A percentile compares a stretch with the other conserved stretches of the same genome.
Conservation (phyloP, 2,888 invertebrate genomes). For the Nebria salina region DNA sequence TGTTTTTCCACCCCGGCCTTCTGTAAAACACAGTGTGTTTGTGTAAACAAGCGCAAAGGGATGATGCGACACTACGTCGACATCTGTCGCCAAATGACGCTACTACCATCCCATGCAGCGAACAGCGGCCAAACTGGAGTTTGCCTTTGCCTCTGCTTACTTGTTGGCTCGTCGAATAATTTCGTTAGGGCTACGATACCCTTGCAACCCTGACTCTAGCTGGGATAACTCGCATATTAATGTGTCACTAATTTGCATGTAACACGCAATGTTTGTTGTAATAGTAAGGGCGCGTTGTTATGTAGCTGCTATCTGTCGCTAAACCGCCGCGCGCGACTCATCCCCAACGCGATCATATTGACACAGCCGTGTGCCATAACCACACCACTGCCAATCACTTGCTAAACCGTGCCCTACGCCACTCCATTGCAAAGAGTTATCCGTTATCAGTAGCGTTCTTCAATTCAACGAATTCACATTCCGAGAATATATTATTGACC, state of each 20-base stretch:
- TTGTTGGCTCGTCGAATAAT: not conserved
- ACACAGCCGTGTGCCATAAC: slow-evolving; percentile 57
- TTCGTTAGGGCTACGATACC: slow-evolving; percentile 2
- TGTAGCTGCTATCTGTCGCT: slow-evolving; percentile 25
- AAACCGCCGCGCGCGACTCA: slow-evolving; percentile 9
- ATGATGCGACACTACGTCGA: slow-evolving; percentile 7
- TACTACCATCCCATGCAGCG: not conserved
- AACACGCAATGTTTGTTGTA: slow-evolving; percentile 57
- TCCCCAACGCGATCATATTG: slow-evolving; percentile 52
- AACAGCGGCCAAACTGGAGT: not conserved
- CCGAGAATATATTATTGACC: too few relatives aligned
- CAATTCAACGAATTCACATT: not conserved
- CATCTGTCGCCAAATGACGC: slow-evolving; percentile 45
- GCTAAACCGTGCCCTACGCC: not conserved
- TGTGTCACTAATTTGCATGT: slow-evolving; percentile 62
- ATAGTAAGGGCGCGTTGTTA: slow-evolving; percentile 22
- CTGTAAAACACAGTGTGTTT: slow-evolving; percentile 26
- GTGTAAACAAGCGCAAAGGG: slow-evolving; percentile 41
- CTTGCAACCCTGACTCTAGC: slow-evolving; percentile 2
- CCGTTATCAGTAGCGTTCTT: not conserved
- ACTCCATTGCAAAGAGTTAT: too few relatives aligned
- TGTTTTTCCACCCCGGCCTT: slow-evolving; percentile 35
- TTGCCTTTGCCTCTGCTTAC: too few relatives aligned
- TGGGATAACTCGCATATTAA: slow-evolving; percentile 60
- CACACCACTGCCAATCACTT: slow-evolving; percentile 35